A percentile compares a stretch with the other conserved stretches of the same genome.
phyloP scores from a whole-genome alignment of 2,113 vertebrate species.

The Rhizomys pruinosus region DNA sequence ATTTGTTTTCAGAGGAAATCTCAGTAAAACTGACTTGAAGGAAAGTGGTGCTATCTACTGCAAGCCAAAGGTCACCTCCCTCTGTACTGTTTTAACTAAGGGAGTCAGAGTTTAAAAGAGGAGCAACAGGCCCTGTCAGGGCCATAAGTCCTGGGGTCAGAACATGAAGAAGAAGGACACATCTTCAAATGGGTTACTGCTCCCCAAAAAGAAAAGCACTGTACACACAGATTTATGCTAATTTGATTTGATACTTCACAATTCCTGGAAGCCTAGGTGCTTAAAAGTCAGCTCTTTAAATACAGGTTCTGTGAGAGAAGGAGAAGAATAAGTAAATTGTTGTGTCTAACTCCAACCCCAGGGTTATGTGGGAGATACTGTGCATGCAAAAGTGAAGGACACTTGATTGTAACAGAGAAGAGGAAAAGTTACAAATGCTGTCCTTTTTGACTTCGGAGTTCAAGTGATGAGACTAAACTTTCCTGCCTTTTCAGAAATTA shows the following conservation, averaged over 20 bases:
- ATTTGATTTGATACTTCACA: conserved; percentile 30
- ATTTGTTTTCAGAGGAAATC: conserved; percentile 7
- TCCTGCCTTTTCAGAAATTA: conserved; percentile 76
- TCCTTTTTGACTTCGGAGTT: conserved; percentile 70
- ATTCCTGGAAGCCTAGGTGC: conserved; percentile 49
- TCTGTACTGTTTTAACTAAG: background rate
- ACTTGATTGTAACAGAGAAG: conserved; percentile 21
- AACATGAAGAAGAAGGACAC: background rate
- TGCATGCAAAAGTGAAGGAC: background rate
- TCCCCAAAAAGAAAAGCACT: background rate
- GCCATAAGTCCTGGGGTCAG: background rate
- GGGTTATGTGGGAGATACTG: background rate
- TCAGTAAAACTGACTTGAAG: background rate
- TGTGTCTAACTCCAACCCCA: background rate
- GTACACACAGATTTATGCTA: background rate
- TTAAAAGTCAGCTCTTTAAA: conserved; percentile 60
- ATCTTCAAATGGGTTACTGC: background rate
- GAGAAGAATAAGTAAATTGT: background rate
- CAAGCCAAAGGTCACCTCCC: background rate
- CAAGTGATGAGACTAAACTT: conserved; percentile 64
- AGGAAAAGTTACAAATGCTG: conserved; percentile 80
- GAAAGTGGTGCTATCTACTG: background rate
- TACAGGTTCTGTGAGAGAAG: background rate
- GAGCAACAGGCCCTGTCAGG: background rate
- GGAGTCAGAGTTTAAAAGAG: background rate